These are phyloP conservation scores for Larimichthys polyactis DNA, from an alignment of 2,113 vertebrate genomes.

Conservation along the genomic window DNA sequence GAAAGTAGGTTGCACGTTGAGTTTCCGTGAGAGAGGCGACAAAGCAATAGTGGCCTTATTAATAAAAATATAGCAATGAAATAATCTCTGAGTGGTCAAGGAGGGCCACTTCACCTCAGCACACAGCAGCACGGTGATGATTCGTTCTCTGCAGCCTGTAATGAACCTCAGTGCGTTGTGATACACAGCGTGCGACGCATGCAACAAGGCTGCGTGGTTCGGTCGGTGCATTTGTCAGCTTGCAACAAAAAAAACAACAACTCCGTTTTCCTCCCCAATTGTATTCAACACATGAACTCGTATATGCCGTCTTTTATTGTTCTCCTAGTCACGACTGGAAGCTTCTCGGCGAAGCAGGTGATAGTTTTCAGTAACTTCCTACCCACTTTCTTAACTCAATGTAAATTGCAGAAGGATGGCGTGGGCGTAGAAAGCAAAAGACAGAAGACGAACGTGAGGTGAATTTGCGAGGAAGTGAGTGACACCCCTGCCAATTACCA, in stretches of 20 bases:
- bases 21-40: neutral
- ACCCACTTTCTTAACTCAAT: slow-evolving; percentile 21
- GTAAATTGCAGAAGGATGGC: slow-evolving; percentile 48
- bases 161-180: neutral
- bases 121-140: neutral
- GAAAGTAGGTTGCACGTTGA: neutral
- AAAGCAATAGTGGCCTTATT: neutral
- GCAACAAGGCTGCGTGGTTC: neutral
- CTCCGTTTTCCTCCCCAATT: neutral
- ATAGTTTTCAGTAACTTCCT: slow-evolving; percentile 3
- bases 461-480: slow-evolving; percentile 64
- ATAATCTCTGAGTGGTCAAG: neutral
- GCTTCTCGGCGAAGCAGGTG: neutral
- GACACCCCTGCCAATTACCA: slow-evolving; percentile 79
- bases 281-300: neutral
- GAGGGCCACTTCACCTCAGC: neutral
- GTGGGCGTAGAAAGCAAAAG: slow-evolving; percentile 45
- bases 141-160: neutral
- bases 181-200: no score
- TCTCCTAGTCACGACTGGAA: slow-evolving; percentile 10
- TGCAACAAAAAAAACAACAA: neutral
- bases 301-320: neutral
- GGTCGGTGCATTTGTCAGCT: no score
- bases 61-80: neutral
- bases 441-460: slow-evolving; percentile 45